phyloP scores from a whole-genome alignment of 2,113 vertebrate species.

The Paramisgurnus dabryanus region DNA sequence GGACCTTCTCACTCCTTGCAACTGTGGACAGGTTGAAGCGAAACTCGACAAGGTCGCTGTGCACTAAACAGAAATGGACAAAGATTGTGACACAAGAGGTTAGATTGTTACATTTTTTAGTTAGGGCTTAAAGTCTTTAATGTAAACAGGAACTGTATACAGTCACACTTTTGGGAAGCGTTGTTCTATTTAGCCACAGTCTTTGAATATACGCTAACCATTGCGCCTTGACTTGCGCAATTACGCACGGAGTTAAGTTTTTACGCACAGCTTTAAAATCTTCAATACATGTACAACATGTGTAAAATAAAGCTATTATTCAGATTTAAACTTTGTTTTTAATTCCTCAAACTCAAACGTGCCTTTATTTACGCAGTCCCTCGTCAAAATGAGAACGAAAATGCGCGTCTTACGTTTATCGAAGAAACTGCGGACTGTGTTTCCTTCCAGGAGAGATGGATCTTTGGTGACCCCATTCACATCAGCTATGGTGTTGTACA shows the following conservation, averaged over 20 bases:
- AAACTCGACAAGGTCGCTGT: constrained; percentile 78
- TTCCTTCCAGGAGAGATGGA: constrained; percentile 82
- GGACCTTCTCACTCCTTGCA: constrained; percentile 80
- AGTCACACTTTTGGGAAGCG: too few relatives aligned
- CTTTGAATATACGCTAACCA: too few relatives aligned
- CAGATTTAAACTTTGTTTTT: too few relatives aligned
- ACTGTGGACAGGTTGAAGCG: constrained; percentile 83
- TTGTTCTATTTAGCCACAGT: too few relatives aligned
- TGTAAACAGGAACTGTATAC: too few relatives aligned
- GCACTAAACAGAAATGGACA: constrained; percentile 66
- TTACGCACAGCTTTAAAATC: too few relatives aligned
- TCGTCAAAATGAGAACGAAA: background rate
- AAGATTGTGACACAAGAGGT: background rate
- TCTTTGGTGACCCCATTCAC: constrained; percentile 87
- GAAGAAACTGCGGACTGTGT: constrained; percentile 89
- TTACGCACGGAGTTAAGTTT: too few relatives aligned
- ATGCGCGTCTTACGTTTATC: constrained; percentile 79
- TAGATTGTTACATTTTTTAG: too few relatives aligned
- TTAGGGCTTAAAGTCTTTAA: too few relatives aligned
- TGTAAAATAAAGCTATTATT: too few relatives aligned
- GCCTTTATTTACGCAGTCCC: background rate
- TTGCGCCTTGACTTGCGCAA: too few relatives aligned
- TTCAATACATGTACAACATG: too few relatives aligned
- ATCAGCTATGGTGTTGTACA: constrained; percentile 85
- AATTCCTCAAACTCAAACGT: background rate